Base-by-base conservation (phyloP, 2,888 invertebrate genomes). In the Epicampocera succincta region DNA sequence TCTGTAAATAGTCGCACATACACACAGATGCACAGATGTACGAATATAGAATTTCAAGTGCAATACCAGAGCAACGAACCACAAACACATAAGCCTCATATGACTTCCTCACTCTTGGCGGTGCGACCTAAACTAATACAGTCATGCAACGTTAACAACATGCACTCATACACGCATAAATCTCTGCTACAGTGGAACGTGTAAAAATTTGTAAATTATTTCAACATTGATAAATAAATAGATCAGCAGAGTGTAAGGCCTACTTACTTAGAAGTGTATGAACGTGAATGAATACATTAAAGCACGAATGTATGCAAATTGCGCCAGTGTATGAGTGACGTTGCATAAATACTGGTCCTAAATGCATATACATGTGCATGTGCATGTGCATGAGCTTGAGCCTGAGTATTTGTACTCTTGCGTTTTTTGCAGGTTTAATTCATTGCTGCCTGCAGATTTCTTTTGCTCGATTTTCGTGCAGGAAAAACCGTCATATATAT, bases 11-110 rank as follows among this genome's bases (percentile, higher is more conserved):
- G n/a, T n/a, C n/a, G n/a, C n/a, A n/a, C n/a, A n/a, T n/a, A n/a
- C n/a, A n/a, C n/a, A n/a, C n/a, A n/a, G n/a, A n/a, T n/a, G n/a
- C n/a, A n/a, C n/a, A n/a, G n/a, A 69, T 46, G 44, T 75, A 76
- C 63, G 29, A 29, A 48, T 60, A 69, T 46, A 52, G 71, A 76
- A 66, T 77, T 82, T 82, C 74, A 82, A 82, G 82, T 71, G 82
- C 82, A 82, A 78, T 82, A 78, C 50, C 78, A 78, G 78, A 74
- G 74, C 78, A 82, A 78, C 77, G 74, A 82, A 77, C 82, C 82
- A 56, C 78, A 78, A 82, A 82, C 54, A 40, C 69, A 78, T 60
- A 54, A 74, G 63, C 69, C 40, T 60, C 52, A 77, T 58, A 66
- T 74, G 74, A 74, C 74, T 77, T 82, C 58, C 74, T 82, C 54